Base-by-base conservation (phyloP, 2,888 invertebrate species). In the Trichogramma dendrolimi region DNA sequence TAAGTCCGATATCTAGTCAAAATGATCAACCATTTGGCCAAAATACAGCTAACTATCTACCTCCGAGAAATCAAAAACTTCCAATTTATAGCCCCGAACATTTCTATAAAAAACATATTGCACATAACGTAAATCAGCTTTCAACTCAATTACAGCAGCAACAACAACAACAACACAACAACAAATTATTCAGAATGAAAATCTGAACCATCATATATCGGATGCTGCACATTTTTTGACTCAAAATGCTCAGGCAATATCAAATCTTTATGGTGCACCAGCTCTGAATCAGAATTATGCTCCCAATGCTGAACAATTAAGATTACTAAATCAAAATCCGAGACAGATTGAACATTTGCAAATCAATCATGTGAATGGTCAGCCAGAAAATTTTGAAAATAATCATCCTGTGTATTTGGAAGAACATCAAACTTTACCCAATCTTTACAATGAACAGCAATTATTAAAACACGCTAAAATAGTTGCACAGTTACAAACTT, bases 201-300 rank as follows among this genome's bases (percentile, higher is more conserved):
- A 63, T 5, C 67, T 67, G 4, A 64, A 60, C 42, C 69, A 71
- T 3, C 72, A 72, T 44, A 75, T 79, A 42, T 79, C 79, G 0
- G 79, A 79, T 41, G 79, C 75, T 0, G 71, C 77, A 0, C 52
- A 72, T 0, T 79, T 79, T 50, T 62, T 79, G 2, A 50, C 69
- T 0, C 72, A 79, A 56, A 79, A 79, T 62, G 75, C 79, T 4
- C 73, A 75, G 55, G 77, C 78, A 0, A 76, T 79, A 39, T 73
- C 78, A 1, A 69, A 77, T 43, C 67, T 79, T 0, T 78, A 79
- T 60, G 72, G 73, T 1, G 68, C 75, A 0, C 72, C 76, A 0
- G 74, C 76, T 2, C 61, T 67, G 4, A 72, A 73, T 55, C 65
- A 75, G 8, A 71, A 71, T 11, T 78, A 75, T 57, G 78, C 75